Base-by-base conservation (phyloP, 2,113 vertebrate species). In the Stercorarius parasiticus region DNA sequence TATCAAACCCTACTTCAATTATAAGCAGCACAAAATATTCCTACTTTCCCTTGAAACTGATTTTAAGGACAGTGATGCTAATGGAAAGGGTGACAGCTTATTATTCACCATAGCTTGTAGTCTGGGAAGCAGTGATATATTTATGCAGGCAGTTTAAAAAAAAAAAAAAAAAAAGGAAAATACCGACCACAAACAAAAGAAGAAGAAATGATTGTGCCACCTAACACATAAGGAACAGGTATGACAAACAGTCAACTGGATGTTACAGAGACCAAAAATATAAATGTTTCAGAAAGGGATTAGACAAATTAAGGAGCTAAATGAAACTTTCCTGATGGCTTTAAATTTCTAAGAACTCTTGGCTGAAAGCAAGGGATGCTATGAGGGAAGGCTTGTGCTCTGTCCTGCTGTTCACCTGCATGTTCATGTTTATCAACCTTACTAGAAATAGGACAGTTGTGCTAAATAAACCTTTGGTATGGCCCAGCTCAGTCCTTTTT, bases 361-460 rank as follows among this genome's bases (percentile, higher is more conserved):
- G 40, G 11, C 29, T 78, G 65, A 69, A 78, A 74, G 36, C 1
- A 2, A 36, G 10, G 13, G 5, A 50, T 5, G 49, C 40, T 88
- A 20, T 0, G 2, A 47, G 15, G 11, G 30, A 70, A 88, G 40
- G 25, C 11, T 82, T 3, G 0, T 47, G 8, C 5, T n/a, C 7
- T n/a, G 34, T 61, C 40, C 25, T 59, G 8, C 25, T 81, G 19
- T 81, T 29, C 11, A 52, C 15, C 36, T 67, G 16, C 19, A 50
- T 0, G 3, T 55, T 27, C 12, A 10, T 19, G 8, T 65, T 74
- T n/a, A 52, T 17, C 20, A 74, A 0, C 20, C 17, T 58, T n/a
- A 19, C 10, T 43, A 34, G 45, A 42, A 79, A 43, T 5, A 34
- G 34, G 32, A 29, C 17, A 50, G 6, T 6, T 70, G 25, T 52